Percentiles rank a stretch among this genome's conserved stretches.
Evolutionary conservation across 2,113 vertebrate genomes (phyloP).

Genomic region (Ctenomys sociabilis): DNA sequence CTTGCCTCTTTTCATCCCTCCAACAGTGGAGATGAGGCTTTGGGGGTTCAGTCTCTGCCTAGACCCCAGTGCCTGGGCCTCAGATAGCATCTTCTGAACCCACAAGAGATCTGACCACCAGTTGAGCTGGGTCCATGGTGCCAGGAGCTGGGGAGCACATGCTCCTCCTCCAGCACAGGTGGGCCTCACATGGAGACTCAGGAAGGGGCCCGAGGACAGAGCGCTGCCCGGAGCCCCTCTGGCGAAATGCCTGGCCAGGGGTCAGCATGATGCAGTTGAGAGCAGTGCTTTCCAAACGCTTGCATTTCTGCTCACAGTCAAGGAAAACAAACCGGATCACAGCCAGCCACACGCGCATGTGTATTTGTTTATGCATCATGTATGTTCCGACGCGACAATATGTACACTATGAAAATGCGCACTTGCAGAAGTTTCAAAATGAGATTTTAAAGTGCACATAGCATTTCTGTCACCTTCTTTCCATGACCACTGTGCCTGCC

Average conservation of each 20-base stretch:
- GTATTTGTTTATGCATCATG: constrained; percentile 12
- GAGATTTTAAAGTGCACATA: neutral
- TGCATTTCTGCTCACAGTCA: neutral
- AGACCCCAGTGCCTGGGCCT: neutral
- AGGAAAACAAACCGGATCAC: neutral
- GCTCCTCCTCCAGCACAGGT: neutral
- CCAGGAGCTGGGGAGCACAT: neutral
- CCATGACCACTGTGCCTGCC: neutral
- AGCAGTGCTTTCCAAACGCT: neutral
- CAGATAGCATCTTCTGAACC: neutral
- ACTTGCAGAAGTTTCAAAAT: neutral
- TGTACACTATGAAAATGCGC: neutral
- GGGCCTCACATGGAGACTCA: neutral
- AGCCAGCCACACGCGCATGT: neutral
- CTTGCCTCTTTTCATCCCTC: neutral
- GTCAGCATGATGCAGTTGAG: neutral
- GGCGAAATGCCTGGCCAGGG: neutral
- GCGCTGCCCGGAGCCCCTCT: neutral
- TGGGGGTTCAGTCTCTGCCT: neutral
- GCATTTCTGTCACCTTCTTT: neutral
- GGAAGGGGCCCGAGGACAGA: neutral
- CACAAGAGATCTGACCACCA: rapidly evolving
- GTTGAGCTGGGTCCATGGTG: neutral
- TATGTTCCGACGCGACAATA: neutral
- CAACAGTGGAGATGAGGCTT: neutral